Base-by-base conservation (phyloP, 1,140 invertebrate genomes). In the Leptinotarsa lineolata region DNA sequence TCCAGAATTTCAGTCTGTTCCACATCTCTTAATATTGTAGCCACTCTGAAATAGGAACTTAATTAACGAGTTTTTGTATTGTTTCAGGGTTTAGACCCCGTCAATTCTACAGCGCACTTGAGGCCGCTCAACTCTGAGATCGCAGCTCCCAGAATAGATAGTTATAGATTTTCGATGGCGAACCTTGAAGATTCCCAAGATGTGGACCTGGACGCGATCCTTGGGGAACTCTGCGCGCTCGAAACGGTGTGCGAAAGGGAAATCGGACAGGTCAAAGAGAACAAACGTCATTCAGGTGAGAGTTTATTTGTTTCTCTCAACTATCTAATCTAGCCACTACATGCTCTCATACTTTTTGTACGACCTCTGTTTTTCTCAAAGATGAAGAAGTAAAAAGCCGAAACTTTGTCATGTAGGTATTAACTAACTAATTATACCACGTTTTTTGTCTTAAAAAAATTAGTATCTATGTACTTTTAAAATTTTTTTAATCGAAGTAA, bases 181-280 rank as follows among this genome's bases (percentile, higher is more conserved):
- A 96, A 95, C 85, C 87, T 96, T 16, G 94, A 96, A 88, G 95
- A 97, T 85, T 95, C 95, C 18, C 95, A 96, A 84, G 96, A 98
- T 86, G 94, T 96, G 30, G 96, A 98, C 85, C 87, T 98, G 81
- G 97, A 98, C 85, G 95, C 96, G 60, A 97, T 98, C 79, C 88
- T 99, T 24, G 95, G 95, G 30, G 96, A 98, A 85, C 86, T 99
- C 44, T 97, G 94, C 84, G 94, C 95, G 45, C 88, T 98, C 68
- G 95, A 95, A 83, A 91, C 90, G 59, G 91, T 92, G 79, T 95
- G 91, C 83, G 92, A 94, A 77, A 87, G 88, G 75, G 89, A 91
- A 82, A 89, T 90, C 77, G 86, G 80, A 80, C 73, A 84, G 72
- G 80, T 80, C 79, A 67, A 85, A 81, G 79, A 86, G 81, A 78